Evolutionary conservation across 2,888 invertebrate genomes (phyloP), one percentile per base, ranked within the genome.

Genomic region (Argyresthia goedartella): DNA sequence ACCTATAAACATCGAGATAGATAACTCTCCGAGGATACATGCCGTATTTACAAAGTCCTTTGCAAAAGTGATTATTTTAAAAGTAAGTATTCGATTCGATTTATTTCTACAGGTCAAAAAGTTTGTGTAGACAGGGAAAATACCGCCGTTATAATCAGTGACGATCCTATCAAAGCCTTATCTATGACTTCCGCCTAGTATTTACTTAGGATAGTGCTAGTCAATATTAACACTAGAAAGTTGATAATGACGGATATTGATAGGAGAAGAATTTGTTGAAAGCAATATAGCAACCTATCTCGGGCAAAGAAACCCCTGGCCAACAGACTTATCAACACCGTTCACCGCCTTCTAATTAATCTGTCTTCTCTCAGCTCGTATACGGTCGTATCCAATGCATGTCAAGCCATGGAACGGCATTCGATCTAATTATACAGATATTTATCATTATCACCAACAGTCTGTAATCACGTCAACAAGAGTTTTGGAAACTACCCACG

Each of bases 141-240:
- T 25, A n/a, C n/a, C 25, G 25, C 3, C 25, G 2, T 25, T 25
- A 25, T 25, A 25, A 25, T 25, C 25, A 25, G 25, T 25, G 3
- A 25, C 25, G 25, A 6, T 9, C 2, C 39, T 39, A 39, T 39
- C 39, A 8, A 11, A 9, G 39, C 36, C 48, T 48, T 48, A 48
- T 48, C 48, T 15, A 13, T 36, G 11, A 14, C 6, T 14, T 11
- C 48, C 16, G 16, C 48, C 36, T 35, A 48, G 15, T 48, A 39
- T 48, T 48, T 36, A 48, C 48, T 36, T 15, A 48, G 48, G 35
- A 13, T 25, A 25, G 25, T 25, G 25, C 25, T 25, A 4, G 25
- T 25, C 60, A 59, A 60, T 59, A 58, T 64, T 63, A 56, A 57
- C 60, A 55, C 51, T 60, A 57, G 60, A 60, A 54, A 59, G 52